Base-by-base conservation (phyloP, 92 coral and sea anemone species). In the Meandrina meandrites region DNA sequence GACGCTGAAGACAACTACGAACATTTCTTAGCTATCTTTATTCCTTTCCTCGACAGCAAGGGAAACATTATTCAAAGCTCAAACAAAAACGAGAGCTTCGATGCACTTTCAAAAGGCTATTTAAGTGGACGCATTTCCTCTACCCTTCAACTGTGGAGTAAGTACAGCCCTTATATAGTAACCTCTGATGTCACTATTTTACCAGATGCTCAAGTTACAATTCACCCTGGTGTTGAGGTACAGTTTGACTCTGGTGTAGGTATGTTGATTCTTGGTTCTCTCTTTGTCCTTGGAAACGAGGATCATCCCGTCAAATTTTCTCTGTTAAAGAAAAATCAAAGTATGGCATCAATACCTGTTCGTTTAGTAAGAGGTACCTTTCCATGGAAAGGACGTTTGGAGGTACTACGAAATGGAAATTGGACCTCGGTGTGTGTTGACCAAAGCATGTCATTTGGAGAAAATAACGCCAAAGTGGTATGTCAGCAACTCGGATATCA, bases 401-500 rank as follows among this genome's bases (percentile, higher is more conserved):
- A 93, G 75, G 81, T 93, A 48, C 56, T 73, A 56, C 69, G 79
- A 24, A 58, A 91, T 24, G 91, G 90, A 12, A 85, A 79, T 47
- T 93, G 96, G 96, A 88, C 82, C 37, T 82, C 94, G 1, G 84
- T 93, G 80, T 91, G 96, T 60, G 77, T 80, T 21, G 86, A 88
- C 42, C 19, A 62, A 48, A 42, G 48, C 7, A n/a, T 84, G 22
- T 11, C 48, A 11, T 87, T 88, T 89, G 74, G 57, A 69, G 37
- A 24, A 35, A 76, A 86, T 2, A 86, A 62, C 70, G 80, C 91
- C 5, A 89, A 84, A 42, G 96, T 93, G 11, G 89, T 93, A 14
- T 93, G 96, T 32, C 66, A 86, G 50, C 91, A 93, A 78, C 96
- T 93, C 24, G 96, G 96, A 8, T 93, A 88, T 81, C 36, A 88